A percentile compares a stretch with the other conserved stretches of the same genome.
Conservation (phyloP, 1,140 invertebrate genomes). For the Ylistrum balloti region DNA sequence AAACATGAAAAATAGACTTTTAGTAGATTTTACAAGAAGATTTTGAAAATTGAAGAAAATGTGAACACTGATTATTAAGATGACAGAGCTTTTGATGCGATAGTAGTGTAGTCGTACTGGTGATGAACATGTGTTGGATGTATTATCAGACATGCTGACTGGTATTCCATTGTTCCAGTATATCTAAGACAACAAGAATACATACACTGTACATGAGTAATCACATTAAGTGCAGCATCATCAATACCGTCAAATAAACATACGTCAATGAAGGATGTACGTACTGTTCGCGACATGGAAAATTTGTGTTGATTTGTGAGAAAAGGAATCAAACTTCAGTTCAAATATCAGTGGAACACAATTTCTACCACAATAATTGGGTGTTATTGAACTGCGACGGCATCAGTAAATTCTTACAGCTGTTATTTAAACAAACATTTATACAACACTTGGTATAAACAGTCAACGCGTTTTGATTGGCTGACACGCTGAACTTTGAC, state of each 20-base stretch:
- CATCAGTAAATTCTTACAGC: too few species aligned
- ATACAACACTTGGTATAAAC: too few species aligned
- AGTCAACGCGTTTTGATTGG: too few species aligned
- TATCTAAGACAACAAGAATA: not conserved
- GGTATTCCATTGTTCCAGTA: constrained; percentile 13
- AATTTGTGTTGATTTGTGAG: too few species aligned
- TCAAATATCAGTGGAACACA: too few species aligned
- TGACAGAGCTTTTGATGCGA: not conserved
- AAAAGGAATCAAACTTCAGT: too few species aligned
- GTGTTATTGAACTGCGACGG: too few species aligned
- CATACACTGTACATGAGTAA: not conserved
- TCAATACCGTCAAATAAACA: not conserved
- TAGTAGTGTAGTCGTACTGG: not conserved
- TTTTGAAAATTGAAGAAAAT: not conserved
- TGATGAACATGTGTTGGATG: not conserved
- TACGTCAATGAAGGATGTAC: not conserved
- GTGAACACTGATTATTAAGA: not conserved
- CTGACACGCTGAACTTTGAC: too few species aligned
- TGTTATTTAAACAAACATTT: too few species aligned
- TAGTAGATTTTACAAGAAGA: too few species aligned
- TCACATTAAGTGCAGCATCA: not conserved
- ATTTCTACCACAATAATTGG: too few species aligned
- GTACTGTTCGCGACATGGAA: not conserved
- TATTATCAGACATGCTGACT: not conserved
- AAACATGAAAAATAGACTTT: too few species aligned